These are phyloP conservation scores for Bergia puertoricense DNA, from an alignment of 92 coral and sea anemone genomes.

Conservation along the genomic window DNA sequence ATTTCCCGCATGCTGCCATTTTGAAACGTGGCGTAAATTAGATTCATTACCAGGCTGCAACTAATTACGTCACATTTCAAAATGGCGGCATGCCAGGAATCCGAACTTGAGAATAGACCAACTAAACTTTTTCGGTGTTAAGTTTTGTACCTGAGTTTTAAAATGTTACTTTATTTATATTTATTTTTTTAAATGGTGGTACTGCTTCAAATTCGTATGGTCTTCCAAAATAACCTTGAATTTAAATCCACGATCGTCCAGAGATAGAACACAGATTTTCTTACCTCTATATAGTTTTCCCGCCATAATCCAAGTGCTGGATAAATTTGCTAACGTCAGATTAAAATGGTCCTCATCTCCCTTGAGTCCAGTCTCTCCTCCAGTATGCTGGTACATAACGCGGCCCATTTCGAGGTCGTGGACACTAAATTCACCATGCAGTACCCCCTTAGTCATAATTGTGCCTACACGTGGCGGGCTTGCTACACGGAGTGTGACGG, in stretches of 20 bases:
- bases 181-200: too few species aligned
- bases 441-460: constrained; percentile 73
- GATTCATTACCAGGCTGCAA: too few species aligned
- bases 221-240: too few species aligned
- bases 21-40: too few species aligned
- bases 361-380: constrained; percentile 89
- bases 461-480: constrained; percentile 93
- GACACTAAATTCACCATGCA: constrained; percentile 64
- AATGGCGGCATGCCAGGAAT: too few species aligned
- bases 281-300: constrained; percentile 74
- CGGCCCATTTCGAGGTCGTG: constrained; percentile 81
- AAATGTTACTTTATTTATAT: too few species aligned
- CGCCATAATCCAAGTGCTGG: constrained; percentile 63
- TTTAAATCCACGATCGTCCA: background rate
- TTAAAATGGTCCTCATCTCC: constrained; percentile 89
- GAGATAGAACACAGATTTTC: background rate
- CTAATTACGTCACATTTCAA: too few species aligned
- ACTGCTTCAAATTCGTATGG: too few species aligned
- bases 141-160: too few species aligned
- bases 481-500: constrained; percentile 66
- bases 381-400: constrained; percentile 85
- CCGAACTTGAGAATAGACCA: too few species aligned
- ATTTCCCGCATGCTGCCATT: too few species aligned
- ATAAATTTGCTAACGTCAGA: constrained; percentile 74
- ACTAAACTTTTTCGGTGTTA: too few species aligned